Evolutionary conservation across 53 echinoderm and acorn worm genomes (phyloP), one percentile per base, ranked within the genome.

Genomic region (Pentamera pediparva): DNA sequence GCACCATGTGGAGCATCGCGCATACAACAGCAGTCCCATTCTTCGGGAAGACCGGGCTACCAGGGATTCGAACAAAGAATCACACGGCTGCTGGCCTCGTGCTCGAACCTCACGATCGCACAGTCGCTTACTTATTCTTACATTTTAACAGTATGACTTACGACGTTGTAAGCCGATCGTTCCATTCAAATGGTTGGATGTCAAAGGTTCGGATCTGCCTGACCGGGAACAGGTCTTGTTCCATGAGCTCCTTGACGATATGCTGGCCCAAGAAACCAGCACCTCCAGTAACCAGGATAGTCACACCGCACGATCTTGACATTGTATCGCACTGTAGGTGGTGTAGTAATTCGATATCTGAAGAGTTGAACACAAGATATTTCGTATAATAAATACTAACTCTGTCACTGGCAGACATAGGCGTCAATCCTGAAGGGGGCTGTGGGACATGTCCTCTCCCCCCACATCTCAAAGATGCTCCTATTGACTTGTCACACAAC

Each of bases 251-350:
- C 69, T 84, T 84, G 43, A 84, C 75, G 32, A 89, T 80, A 70
- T 89, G 89, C 39, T 89, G 89, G 28, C 89, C 89, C 48, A 89
- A 48, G 62, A 89, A 89, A 0, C 89, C 89, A 24, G 80, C 64
- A 13, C 80, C 89, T 4, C 89, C 89, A 4, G 89, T 89, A 54
- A 89, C 84, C 32, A 84, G 37, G 35, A 87, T 72, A 20, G 71
- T 71, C 30, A 69, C 83, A 39, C 65, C 82, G 5, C 39, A 62
- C 12, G n/a, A 48, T 22, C 58, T 34, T 22, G 56, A 20, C 80
- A 78, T 78, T 53, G 43, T 71, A n/a, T 38, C 9, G 12, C 20
- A 41, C 8, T 41, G 43, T 10, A 41, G 43, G 8, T 10, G 9
- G 15, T 41, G 43, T 41, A 41, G 15, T 15, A 8, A 41, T 10